phyloP scores from a whole-genome alignment of 2,797 vertebrate genomes.

The Falco rusticolus region DNA sequence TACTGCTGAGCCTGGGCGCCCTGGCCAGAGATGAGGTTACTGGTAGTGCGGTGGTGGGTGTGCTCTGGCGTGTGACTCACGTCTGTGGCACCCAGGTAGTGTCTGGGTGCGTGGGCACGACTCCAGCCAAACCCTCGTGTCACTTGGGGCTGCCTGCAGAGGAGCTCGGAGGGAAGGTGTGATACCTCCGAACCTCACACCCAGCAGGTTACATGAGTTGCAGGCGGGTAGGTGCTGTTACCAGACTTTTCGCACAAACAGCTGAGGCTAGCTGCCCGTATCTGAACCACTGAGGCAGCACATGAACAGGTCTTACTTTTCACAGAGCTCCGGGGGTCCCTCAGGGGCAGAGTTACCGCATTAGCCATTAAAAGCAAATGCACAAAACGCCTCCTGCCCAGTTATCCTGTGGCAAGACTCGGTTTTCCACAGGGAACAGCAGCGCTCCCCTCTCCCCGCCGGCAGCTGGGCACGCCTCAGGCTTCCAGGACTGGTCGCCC shows the following conservation, averaged over 20 bases:
- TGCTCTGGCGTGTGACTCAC: background rate
- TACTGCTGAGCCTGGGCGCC: background rate
- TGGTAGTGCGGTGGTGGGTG: background rate
- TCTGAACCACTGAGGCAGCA: background rate
- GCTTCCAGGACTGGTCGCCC: background rate
- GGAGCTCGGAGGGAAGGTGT: background rate
- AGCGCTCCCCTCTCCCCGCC: background rate
- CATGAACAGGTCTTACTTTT: background rate
- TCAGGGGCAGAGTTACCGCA: background rate
- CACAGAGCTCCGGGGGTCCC: accelerated
- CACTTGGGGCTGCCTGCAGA: background rate
- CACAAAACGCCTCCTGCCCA: background rate
- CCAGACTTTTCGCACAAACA: background rate
- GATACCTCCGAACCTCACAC: background rate
- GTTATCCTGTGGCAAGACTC: background rate
- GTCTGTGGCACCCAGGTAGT: background rate
- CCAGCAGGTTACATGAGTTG: background rate
- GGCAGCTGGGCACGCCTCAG: accelerated
- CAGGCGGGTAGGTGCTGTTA: background rate
- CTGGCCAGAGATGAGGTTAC: background rate
- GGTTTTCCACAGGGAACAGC: background rate
- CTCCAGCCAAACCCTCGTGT: background rate
- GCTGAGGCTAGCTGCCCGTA: background rate
- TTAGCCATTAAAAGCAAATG: background rate
- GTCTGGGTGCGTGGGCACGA: background rate